Evolutionary conservation across 2,113 vertebrate species (phyloP), one percentile per base, ranked within the genome.

Genomic region (Saiga tatarica): DNA sequence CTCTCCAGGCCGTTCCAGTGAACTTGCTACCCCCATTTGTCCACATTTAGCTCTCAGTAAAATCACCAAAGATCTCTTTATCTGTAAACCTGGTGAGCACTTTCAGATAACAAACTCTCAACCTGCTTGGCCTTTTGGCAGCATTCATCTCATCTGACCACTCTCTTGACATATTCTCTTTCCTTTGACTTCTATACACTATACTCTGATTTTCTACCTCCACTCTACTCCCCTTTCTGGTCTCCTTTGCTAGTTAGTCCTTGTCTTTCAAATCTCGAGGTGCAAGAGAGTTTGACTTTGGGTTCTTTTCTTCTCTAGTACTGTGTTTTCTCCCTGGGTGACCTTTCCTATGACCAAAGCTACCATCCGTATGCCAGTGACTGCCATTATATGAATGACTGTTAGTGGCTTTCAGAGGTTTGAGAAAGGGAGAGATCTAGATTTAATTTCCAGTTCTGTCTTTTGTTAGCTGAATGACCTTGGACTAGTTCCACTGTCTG

Each of bases 361-460:
- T 26, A 87, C 15, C 82, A n/a, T 26, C 25, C 52, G 36, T 28
- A 36, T 23, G n/a, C 55, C 60, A 90, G 26, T 30, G 60, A 84
- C 21, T 57, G 87, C 79, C 30, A 33, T 92, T 71, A 53, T 71
- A 10, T 74, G 23, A 93, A 96, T 79, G 36, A 74, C 50, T 30
- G 6, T 82, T 93, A 62, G 64, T 83, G 60, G 19, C 28, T 95
- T 78, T 91, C 53, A 94, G 36, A 92, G 83, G 45, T 64, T 88
- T 83, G 74, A 89, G 53, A 87, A 47, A 91, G 57, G 53, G 60
- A 52, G 53, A 89, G 30, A 89, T 86, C 74, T 94, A 39, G 62
- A 81, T 93, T 93, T 85, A 71, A 87, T 96, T 95, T 97, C n/a
- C 14, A 67, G 13, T 95, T 85, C 33, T 95, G 52, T 42, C 42